phyloP scores from a whole-genome alignment of 2,888 invertebrate genomes.

The Drosophila nigritarsus region DNA sequence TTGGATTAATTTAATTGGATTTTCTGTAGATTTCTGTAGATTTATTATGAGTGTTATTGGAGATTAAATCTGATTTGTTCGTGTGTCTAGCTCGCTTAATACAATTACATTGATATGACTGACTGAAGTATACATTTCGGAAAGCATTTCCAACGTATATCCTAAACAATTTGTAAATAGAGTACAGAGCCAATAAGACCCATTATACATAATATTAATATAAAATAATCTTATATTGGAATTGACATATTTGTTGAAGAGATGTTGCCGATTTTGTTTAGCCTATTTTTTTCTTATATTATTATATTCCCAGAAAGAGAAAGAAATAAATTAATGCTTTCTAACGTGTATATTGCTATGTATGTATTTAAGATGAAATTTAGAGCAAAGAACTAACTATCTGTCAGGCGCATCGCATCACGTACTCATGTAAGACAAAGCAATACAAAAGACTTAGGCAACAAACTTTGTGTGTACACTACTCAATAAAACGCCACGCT shows the following conservation, averaged over 20 bases:
- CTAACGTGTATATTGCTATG: neutral
- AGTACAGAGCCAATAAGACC: neutral
- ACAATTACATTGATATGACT: neutral
- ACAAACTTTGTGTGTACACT: conserved; percentile 40
- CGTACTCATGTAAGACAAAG: neutral
- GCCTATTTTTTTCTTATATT: neutral
- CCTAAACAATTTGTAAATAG: neutral
- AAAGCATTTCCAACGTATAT: neutral
- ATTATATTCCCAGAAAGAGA: neutral
- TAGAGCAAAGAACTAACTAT: neutral
- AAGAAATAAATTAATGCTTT: neutral
- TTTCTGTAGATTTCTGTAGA: conserved; percentile 1
- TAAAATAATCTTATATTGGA: neutral
- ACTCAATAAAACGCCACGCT: conserved; percentile 20
- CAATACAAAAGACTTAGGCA: conserved; percentile 56
- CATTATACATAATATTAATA: neutral
- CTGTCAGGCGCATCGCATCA: neutral
- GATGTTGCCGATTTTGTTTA: neutral
- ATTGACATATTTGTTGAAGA: neutral
- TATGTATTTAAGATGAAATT: neutral
- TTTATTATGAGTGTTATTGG: conserved; percentile 4
- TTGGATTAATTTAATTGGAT: conserved; percentile 11
- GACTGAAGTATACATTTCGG: neutral
- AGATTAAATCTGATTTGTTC: conserved; percentile 3
- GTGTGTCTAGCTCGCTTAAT: neutral